Conservation (phyloP, 2,113 vertebrate genomes). For the Coreoperca whiteheadi region DNA sequence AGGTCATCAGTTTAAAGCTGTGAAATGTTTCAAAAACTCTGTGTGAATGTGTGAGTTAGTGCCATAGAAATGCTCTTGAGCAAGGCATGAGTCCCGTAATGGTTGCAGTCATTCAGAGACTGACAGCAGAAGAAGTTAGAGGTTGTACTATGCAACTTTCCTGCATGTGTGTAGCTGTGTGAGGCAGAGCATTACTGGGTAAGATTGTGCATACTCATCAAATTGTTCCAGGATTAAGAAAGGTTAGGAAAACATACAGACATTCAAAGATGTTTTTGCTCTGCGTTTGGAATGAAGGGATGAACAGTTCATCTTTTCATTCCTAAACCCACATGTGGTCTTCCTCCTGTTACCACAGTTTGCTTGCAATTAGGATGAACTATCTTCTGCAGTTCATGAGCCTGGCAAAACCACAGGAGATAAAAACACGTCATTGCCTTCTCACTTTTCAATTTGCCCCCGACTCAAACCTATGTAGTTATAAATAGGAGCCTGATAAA, state of each 20-base stretch:
- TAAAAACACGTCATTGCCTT: neutral
- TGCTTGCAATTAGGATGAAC: slow-evolving; percentile 28
- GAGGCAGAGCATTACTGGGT: slow-evolving; percentile 22
- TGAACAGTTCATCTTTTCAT: slow-evolving; percentile 26
- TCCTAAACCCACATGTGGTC: slow-evolving; percentile 8
- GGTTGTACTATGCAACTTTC: slow-evolving; percentile 14
- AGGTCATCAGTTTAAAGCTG: slow-evolving; percentile 9
- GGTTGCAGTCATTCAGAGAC: slow-evolving; percentile 12
- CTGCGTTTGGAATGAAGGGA: neutral
- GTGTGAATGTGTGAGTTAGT: slow-evolving; percentile 43
- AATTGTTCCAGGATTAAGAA: slow-evolving; percentile 36
- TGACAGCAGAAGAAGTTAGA: slow-evolving; percentile 36
- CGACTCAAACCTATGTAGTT: slow-evolving; percentile 58
- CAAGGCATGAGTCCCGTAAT: slow-evolving; percentile 24
- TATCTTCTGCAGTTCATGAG: slow-evolving; percentile 20
- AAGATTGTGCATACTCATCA: slow-evolving; percentile 44
- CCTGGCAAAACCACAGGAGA: slow-evolving; percentile 16
- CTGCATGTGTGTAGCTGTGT: slow-evolving; percentile 2
- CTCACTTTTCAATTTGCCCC: slow-evolving; percentile 37
- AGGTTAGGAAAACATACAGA: slow-evolving; percentile 33
- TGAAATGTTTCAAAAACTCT: slow-evolving; percentile 9
- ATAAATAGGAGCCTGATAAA: slow-evolving; percentile 77
- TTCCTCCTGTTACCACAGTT: slow-evolving; percentile 28
- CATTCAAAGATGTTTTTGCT: slow-evolving; percentile 5
- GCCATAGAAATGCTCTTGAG: slow-evolving; percentile 28